A percentile compares a stretch with the other conserved stretches of the same genome.
These are phyloP conservation scores for Formica exsecta DNA, from an alignment of 1,140 invertebrate genomes.

Conservation along the genomic window DNA sequence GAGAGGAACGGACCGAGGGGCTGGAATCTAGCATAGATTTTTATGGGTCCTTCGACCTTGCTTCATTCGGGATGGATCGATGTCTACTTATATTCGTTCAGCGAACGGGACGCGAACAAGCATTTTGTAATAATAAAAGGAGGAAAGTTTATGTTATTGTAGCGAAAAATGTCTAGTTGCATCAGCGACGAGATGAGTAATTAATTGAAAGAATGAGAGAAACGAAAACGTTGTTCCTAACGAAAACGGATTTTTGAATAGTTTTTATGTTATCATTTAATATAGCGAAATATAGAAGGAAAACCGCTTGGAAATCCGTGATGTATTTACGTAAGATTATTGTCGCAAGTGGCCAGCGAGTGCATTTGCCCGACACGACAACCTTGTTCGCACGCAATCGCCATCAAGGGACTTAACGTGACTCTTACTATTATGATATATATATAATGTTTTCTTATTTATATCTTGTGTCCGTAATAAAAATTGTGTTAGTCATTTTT, in stretches of 20 bases:
- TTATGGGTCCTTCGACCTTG: conserved; percentile 50
- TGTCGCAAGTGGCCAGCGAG: background rate
- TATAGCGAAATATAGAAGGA: background rate
- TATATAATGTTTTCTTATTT: background rate
- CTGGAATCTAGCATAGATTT: conserved; percentile 31
- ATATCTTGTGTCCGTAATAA: background rate
- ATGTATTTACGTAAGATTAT: conserved; percentile 1
- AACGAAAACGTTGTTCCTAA: background rate
- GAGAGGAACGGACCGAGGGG: conserved; percentile 19
- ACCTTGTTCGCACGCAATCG: conserved; percentile 12
- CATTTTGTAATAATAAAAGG: background rate
- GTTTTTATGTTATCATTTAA: background rate
- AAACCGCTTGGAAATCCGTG: conserved; percentile 3
- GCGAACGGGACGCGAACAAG: background rate
- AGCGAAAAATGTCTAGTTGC: background rate
- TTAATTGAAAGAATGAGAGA: background rate
- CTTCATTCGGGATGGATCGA: conserved; percentile 41
- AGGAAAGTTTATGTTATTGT: no score
- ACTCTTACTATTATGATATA: background rate
- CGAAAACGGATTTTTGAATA: background rate
- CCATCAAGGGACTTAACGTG: no score
- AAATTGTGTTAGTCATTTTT: background rate
- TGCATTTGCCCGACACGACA: background rate
- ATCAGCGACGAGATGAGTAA: background rate
- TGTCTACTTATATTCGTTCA: conserved; percentile 37